Conservation (phyloP, 2,113 vertebrate genomes). For the Trichomycterus rosablanca region DNA sequence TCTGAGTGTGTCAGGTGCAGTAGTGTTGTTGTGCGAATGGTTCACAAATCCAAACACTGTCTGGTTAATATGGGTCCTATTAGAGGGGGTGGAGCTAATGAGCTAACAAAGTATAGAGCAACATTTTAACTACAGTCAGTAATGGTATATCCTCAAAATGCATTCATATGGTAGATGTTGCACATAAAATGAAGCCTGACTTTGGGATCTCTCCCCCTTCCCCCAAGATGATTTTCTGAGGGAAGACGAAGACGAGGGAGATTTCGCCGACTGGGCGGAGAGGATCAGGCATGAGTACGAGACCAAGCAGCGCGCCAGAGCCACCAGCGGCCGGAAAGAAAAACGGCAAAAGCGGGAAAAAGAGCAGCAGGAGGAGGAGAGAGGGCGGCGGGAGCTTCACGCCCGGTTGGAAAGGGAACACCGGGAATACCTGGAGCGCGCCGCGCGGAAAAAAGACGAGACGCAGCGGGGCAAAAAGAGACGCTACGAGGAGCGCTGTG, state of each 20-base stretch:
- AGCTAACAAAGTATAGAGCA: too few species aligned
- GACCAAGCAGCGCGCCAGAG: constrained; percentile 55
- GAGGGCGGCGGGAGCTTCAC: background rate
- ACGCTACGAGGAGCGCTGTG: constrained; percentile 59
- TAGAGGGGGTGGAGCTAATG: too few species aligned
- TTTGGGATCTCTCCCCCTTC: too few species aligned
- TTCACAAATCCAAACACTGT: too few species aligned
- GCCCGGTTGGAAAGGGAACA: constrained; percentile 54
- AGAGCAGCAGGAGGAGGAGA: constrained; percentile 40
- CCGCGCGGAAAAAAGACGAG: constrained; percentile 63
- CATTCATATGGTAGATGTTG: too few species aligned
- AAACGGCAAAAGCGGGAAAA: constrained; percentile 48
- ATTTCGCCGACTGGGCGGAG: constrained; percentile 78
- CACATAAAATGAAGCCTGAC: too few species aligned
- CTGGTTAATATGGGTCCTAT: too few species aligned
- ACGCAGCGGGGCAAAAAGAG: constrained; percentile 53
- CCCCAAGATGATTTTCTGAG: constrained; percentile 67
- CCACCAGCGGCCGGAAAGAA: constrained; percentile 46
- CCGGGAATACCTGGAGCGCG: constrained; percentile 64
- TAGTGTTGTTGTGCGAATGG: too few species aligned
- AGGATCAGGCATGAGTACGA: constrained; percentile 74
- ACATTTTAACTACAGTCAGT: too few species aligned
- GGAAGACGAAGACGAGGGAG: constrained; percentile 66
- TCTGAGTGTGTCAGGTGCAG: too few species aligned
- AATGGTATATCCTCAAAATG: too few species aligned